phyloP scores from a whole-genome alignment of 37 sponge, comb jelly and placozoan genomes.

The Hexactinellida sp. region DNA sequence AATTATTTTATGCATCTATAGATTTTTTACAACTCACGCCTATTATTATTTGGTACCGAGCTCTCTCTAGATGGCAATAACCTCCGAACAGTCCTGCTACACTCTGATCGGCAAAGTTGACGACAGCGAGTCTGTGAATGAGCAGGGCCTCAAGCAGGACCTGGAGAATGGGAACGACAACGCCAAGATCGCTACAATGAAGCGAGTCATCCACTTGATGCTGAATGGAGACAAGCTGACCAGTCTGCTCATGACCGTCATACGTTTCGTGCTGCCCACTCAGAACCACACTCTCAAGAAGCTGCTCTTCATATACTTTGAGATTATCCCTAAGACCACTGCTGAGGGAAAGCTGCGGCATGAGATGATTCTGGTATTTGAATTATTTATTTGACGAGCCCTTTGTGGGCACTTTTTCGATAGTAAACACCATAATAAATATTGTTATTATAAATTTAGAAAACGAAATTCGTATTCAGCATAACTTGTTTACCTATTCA shows the following conservation, averaged over 20 bases:
- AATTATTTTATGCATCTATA: too few relatives aligned
- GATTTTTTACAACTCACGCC: too few relatives aligned
- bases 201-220: constrained; percentile 84
- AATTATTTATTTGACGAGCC: too few relatives aligned
- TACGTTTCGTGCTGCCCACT: constrained; percentile 76
- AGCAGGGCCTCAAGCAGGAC: constrained; percentile 74
- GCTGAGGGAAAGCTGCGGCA: constrained; percentile 91
- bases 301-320: constrained; percentile 87
- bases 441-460: too few relatives aligned
- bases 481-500: too few relatives aligned
- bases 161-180: constrained; percentile 59
- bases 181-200: constrained; percentile 60
- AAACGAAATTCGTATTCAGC: too few relatives aligned
- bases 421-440: too few relatives aligned
- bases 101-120: constrained; percentile 60
- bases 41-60: too few relatives aligned
- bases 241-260: constrained; percentile 86
- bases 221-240: constrained; percentile 88
- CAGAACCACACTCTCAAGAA: constrained; percentile 95
- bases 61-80: constrained; percentile 21
- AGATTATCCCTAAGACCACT: constrained; percentile 91
- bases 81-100: constrained; percentile 81
- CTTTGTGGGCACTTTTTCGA: too few relatives aligned
- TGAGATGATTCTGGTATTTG: constrained; percentile 99
- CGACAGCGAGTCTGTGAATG: constrained; percentile 63